Evolutionary conservation across 2,888 invertebrate species (phyloP).

Genomic region (Cerastis rubricosa): DNA sequence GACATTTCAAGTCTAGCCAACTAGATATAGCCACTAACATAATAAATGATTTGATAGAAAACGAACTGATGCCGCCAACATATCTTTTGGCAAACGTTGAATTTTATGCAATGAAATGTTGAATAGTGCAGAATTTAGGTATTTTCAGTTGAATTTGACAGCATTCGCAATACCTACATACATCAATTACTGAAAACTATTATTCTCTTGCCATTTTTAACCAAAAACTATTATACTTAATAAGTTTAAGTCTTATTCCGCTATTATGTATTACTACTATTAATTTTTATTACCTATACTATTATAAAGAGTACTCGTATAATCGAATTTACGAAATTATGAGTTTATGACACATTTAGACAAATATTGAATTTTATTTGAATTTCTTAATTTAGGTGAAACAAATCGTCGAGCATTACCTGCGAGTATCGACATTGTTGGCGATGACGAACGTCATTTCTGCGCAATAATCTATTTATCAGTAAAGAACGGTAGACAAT

Average conservation of each 20-base stretch:
- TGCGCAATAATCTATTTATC: conserved; percentile 71
- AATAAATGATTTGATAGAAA: conserved; percentile 12
- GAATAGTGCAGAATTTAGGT: not conserved
- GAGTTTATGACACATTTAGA: conserved; percentile 19
- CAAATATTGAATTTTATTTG: conserved; percentile 13
- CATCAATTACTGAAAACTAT: not conserved
- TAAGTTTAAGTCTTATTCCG: not conserved
- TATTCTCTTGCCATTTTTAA: not conserved
- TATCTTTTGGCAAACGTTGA: conserved; percentile 50
- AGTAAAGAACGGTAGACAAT: conserved; percentile 55
- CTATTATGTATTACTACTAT: not conserved
- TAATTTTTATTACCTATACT: too few relatives aligned
- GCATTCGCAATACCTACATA: not conserved
- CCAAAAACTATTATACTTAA: too few relatives aligned
- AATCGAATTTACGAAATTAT: not conserved
- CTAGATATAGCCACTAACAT: not conserved
- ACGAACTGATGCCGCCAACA: conserved; percentile 1
- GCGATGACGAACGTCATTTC: conserved; percentile 58
- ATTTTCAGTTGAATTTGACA: not conserved
- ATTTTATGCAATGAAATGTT: conserved; percentile 8
- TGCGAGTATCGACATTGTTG: conserved; percentile 37
- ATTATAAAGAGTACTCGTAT: not conserved
- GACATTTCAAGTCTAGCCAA: conserved; percentile 1
- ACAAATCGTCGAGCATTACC: conserved; percentile 15
- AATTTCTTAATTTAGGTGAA: conserved; percentile 14